Evolutionary conservation across 2,113 vertebrate species (phyloP).

Genomic region (Motacilla tschutschensis): DNA sequence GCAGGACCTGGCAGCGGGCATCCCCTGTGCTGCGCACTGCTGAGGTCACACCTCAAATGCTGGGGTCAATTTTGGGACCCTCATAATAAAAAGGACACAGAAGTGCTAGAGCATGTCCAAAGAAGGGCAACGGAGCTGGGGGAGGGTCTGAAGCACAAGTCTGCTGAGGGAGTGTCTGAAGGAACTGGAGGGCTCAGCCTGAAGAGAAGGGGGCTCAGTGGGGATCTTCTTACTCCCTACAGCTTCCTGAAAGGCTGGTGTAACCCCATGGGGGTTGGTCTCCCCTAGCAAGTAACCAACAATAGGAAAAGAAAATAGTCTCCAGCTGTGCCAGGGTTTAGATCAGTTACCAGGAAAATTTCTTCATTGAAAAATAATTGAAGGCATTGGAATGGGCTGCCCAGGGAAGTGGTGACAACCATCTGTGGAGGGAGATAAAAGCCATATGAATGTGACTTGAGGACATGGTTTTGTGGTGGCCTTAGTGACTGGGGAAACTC

Average conservation of each 20-base stretch:
- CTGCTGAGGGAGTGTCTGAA: neutral
- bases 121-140: rapidly evolving
- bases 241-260: neutral
- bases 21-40: neutral
- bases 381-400: neutral
- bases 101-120: rapidly evolving
- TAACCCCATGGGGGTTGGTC: rapidly evolving
- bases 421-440: neutral
- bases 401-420: neutral
- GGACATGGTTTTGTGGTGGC: neutral
- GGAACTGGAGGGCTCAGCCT: rapidly evolving
- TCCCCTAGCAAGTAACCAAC: neutral
- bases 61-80: neutral
- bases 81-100: neutral
- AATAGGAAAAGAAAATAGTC: neutral
- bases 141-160: neutral
- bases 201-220: neutral
- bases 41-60: rapidly evolving
- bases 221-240: neutral
- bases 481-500: rapidly evolving
- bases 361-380: neutral
- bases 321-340: neutral
- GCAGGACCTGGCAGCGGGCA: rapidly evolving
- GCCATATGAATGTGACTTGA: too few relatives aligned
- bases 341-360: neutral